Percentiles rank a stretch among this genome's conserved stretches.
Conservation (phyloP, 1,140 invertebrate species). For the Diachasmimorpha longicaudata region DNA sequence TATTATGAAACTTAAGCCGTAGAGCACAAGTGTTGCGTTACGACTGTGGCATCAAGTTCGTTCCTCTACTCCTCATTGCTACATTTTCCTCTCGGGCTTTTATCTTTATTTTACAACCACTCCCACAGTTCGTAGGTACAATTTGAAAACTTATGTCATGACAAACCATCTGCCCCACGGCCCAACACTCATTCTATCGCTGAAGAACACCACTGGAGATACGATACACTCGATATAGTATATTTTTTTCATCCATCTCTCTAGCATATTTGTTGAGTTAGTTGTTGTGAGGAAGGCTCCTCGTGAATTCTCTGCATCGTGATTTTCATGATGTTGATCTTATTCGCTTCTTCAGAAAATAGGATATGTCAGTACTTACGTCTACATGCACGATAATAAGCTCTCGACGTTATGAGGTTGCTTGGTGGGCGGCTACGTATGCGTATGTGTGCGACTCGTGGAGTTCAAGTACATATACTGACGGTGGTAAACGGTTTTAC, state of each 20-base stretch:
- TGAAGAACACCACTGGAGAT: not conserved
- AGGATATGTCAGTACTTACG: not conserved
- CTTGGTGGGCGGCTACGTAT: not conserved
- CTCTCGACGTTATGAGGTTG: not conserved
- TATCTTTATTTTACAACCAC: not conserved
- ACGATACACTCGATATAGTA: not conserved
- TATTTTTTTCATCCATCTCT: not conserved
- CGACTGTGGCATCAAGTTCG: constrained; percentile 34
- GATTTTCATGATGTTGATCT: not conserved
- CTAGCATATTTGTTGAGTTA: not conserved
- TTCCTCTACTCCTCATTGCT: not conserved
- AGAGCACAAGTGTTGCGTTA: constrained; percentile 54
- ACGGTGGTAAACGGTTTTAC: not conserved
- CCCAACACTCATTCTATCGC: not conserved
- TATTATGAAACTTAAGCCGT: constrained; percentile 58
- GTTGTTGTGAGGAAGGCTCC: not conserved
- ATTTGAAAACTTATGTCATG: not conserved
- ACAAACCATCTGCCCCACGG: not conserved
- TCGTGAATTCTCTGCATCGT: not conserved
- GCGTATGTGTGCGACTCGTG: not conserved
- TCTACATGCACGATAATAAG: not conserved
- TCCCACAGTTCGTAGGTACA: not conserved
- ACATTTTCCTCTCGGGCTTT: not conserved
- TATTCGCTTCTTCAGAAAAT: not conserved
- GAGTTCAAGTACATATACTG: not conserved